These are phyloP conservation scores for Belgica antarctica DNA, from an alignment of 2,888 invertebrate species.

Conservation along the genomic window DNA sequence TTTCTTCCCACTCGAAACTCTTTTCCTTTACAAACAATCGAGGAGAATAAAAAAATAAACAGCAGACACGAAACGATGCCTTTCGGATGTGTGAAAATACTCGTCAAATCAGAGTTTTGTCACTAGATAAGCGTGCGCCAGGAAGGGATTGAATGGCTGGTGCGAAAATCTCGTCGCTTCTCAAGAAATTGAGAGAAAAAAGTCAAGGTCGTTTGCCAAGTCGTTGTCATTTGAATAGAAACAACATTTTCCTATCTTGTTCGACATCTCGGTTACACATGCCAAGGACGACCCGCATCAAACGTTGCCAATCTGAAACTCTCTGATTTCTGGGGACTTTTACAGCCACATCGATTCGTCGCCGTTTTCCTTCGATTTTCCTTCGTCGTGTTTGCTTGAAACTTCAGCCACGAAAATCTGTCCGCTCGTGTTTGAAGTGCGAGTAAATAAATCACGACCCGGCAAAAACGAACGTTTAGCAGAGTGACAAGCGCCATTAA, in stretches of 20 bases:
- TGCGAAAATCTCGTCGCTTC: no score
- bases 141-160: background rate
- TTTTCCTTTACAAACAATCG: constrained; percentile 9
- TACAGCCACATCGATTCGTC: no score
- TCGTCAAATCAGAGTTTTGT: background rate
- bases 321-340: no score
- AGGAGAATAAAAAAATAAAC: background rate
- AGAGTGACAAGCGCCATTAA: background rate
- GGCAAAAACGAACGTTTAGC: background rate
- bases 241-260: no score
- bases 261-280: no score
- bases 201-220: no score
- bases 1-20: no score
- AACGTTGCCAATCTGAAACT: no score
- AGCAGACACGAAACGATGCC: background rate
- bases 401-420: background rate
- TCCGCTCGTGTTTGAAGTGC: background rate
- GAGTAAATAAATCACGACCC: constrained; percentile 6
- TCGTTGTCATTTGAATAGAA: no score
- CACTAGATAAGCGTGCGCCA: background rate
- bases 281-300: no score
- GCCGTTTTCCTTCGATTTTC: no score
- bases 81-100: background rate
- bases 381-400: background rate
- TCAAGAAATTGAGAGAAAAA: no score